Evolutionary conservation across 2,113 vertebrate species (phyloP), one percentile per base, ranked within the genome.

Genomic region (Apus apus): DNA sequence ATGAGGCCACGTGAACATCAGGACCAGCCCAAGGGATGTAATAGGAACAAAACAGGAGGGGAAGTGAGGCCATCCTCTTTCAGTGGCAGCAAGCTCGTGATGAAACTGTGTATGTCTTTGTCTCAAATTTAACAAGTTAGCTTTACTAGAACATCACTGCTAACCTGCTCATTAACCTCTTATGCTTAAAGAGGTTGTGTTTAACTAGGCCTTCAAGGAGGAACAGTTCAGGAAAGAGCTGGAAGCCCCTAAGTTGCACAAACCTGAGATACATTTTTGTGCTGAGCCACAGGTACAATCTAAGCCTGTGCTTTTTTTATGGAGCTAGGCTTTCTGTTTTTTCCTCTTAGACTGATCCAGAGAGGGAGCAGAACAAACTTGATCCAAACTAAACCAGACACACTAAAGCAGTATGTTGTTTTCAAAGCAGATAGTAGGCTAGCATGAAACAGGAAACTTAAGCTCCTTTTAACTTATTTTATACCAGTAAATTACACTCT

Each of bases 21-120:
- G 77, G 92, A 87, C 61, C 84, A 68, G 90, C 62, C 85, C 53
- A 72, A 72, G 57, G 53, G 70, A 85, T 78, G 78, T 38, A 89
- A 30, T 1, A 75, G 70, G 74, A 94, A 91, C 90, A 96, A 91
- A 89, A 87, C 10, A 79, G 77, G 89, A 91, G 65, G 81, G 73
- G 70, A 93, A 89, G 81, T 8, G 27, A 91, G 43, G 80, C 76
- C 73, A 21, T 67, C 23, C 76, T 60, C 56, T 93, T 85, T 21
- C 81, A 81, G 80, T 21, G 48, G 46, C 60, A 88, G 67, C 30
- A 50, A 80, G 48, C 27, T 81, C 2, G 0, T n/a, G 51, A 76
- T 73, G 51, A 86, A 84, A 66, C 51, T 51, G 62, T n/a, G 73
- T 80, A 56, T 7, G 4, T 6, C 5, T 1, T 54, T n/a, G 9